These are phyloP conservation scores for Sarcophaga peregrina DNA, from an alignment of 1,140 invertebrate genomes.

Conservation along the genomic window DNA sequence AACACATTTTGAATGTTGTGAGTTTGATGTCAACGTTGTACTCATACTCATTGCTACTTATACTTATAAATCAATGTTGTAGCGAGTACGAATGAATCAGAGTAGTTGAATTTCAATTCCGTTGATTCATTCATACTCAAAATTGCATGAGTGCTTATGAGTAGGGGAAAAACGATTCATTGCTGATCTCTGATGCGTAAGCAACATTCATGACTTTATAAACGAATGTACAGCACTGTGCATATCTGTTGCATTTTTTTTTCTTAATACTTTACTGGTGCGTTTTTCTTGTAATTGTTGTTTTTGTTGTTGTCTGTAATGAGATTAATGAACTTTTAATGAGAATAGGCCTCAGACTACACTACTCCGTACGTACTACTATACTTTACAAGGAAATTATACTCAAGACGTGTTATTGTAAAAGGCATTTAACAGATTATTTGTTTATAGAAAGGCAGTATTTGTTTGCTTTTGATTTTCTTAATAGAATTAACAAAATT, in stretches of 20 bases:
- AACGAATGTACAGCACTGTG: too few relatives aligned
- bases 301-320: not conserved
- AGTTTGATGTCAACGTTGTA: too few relatives aligned
- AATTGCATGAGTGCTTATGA: too few relatives aligned
- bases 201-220: too few relatives aligned
- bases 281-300: not conserved
- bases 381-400: not conserved
- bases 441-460: not conserved
- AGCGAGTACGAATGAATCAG: too few relatives aligned
- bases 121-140: too few relatives aligned
- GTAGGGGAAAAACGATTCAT: too few relatives aligned
- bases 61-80: too few relatives aligned
- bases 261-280: not conserved
- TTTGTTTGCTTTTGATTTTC: not conserved
- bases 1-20: too few relatives aligned
- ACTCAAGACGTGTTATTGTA: not conserved
- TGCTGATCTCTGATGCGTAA: too few relatives aligned
- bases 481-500: not conserved
- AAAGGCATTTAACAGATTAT: not conserved
- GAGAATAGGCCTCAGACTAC: not conserved
- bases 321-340: slow-evolving; percentile 15
- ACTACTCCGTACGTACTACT: not conserved
- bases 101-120: too few relatives aligned
- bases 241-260: not conserved
- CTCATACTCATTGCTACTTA: too few relatives aligned